Percentiles rank a stretch among this genome's conserved stretches.
These are phyloP conservation scores for Sturnus vulgaris DNA, from an alignment of 2,113 vertebrate genomes.

Conservation along the genomic window DNA sequence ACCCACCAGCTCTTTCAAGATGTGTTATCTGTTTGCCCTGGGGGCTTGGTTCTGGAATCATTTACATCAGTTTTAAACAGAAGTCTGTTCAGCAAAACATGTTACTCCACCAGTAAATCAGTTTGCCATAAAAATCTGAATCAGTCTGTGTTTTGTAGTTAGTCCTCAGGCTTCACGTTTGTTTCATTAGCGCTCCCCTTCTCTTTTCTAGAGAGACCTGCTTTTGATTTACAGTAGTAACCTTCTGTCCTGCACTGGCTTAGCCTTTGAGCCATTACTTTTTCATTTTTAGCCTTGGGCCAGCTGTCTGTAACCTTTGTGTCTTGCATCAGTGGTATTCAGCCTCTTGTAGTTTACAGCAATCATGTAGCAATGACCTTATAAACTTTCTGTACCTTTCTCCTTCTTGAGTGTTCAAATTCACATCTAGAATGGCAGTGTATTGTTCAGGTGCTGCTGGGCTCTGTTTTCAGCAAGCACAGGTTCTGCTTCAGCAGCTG, in stretches of 20 bases:
- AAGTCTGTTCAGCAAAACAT: background rate
- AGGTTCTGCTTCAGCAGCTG: background rate
- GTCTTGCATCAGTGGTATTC: conserved; percentile 40
- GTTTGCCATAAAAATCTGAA: background rate
- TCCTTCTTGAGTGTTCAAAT: background rate
- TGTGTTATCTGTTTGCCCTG: background rate
- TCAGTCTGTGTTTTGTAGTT: background rate
- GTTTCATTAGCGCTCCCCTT: conserved; percentile 6
- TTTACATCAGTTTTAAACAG: background rate
- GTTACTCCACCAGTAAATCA: background rate
- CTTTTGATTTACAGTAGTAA: conserved; percentile 38
- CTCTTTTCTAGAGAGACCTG: background rate
- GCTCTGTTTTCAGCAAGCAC: background rate
- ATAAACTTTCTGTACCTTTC: conserved; percentile 25
- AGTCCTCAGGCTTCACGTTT: background rate
- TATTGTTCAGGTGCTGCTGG: background rate
- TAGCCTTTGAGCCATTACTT: conserved; percentile 42
- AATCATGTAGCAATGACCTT: conserved; percentile 42
- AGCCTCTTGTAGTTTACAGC: conserved; percentile 46
- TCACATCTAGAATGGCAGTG: background rate
- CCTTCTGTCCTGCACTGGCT: background rate
- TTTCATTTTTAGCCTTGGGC: conserved; percentile 44
- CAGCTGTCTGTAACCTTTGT: conserved; percentile 51
- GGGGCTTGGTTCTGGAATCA: background rate
- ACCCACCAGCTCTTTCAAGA: background rate